Evolutionary conservation across 2,888 invertebrate species (phyloP), one percentile per base, ranked within the genome.

Genomic region (Alviniconcha strummeri): DNA sequence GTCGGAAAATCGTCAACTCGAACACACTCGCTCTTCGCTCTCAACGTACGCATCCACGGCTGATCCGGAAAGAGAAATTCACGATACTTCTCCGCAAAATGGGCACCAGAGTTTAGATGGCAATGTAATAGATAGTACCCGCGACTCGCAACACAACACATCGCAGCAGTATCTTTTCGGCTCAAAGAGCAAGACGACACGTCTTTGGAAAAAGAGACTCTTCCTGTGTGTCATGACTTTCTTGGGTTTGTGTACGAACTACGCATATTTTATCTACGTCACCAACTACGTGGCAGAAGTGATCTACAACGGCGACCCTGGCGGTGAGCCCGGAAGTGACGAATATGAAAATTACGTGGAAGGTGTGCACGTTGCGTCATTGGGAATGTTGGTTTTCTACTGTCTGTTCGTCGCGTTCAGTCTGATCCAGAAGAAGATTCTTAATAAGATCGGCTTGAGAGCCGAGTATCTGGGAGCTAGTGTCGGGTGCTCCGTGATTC

Each of bases 321-420:
- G 60, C 11, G 82, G 76, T 0, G 54, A 36, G 15, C 7, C 77
- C 5, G 77, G 55, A 6, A 82, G 82, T 54, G 36, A 17, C 13
- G 77, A 54, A 6, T 82, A 82, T 19, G 71, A 17, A 7, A 15
- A 69, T 1, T 82, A 82, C 56, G 82, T 82, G 13, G 19, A 77
- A 55, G 82, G 82, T 17, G 82, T 77, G 64, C 82, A 77, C 57
- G 55, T 82, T 5, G 82, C 76, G 13, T 82, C 82, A 0, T 64
- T 82, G 77, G 77, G 82, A 36, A 82, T 82, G 77, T 69, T 82
- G 69, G 56, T 71, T 17, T 82, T 82, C 69, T 82, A 82, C 77
- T 55, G 77, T 9, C 55, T 77, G 55, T 82, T 67, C 36, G 82
- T 82, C 76, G 56, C 75, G 36, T 82, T 60, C 82, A 82, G 77